Evolutionary conservation across 2,113 vertebrate species (phyloP), one percentile per base, ranked within the genome.

Genomic region (Tetraodon nigroviridis): DNA sequence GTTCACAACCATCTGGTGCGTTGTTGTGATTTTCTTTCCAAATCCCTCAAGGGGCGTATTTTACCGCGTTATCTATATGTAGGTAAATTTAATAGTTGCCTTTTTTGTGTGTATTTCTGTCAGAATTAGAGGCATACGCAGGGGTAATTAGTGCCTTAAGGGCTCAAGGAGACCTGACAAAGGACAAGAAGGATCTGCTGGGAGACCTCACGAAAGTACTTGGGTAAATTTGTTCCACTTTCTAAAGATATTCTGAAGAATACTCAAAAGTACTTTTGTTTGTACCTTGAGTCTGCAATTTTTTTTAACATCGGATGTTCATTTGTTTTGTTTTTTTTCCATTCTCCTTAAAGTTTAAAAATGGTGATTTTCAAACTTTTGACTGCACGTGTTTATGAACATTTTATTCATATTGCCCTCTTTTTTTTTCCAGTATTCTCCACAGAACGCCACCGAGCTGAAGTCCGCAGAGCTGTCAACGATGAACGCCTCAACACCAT

Each of bases 81-180:
- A 37, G 12, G 10, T 37, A 37, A 1, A 37, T 37, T 11, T 37
- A 37, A 37, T 37, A 37, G 7, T 37, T 14, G 1, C n/a, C 16
- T 19, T 16, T 61, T 40, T 64, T 12, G 45, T 60, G 17, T 32
- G 49, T 69, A 21, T 67, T 24, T 80, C 10, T 58, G 24, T 80
- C 87, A 99, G 97, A 99, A 90, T 86, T 99, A 90, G 97, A 99
- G 87, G 97, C 97, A 2, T 99, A 99, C 24, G 97, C 97, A 20
- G 95, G 96, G n/a, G 95, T 98, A 61, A 95, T 99, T 87, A 99
- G 94, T 76, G 97, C 97, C 64, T 90, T 99, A 77, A 91, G 97
- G 64, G 97, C 97, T 18, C 97, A 99, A 81, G 97, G 97, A 61
- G 97, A 99, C 85, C 94, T 99, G 74, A 97, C 93, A 0, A 98